Evolutionary conservation across 1,140 invertebrate species (phyloP).

Genomic region (Conopomorpha cramerella): DNA sequence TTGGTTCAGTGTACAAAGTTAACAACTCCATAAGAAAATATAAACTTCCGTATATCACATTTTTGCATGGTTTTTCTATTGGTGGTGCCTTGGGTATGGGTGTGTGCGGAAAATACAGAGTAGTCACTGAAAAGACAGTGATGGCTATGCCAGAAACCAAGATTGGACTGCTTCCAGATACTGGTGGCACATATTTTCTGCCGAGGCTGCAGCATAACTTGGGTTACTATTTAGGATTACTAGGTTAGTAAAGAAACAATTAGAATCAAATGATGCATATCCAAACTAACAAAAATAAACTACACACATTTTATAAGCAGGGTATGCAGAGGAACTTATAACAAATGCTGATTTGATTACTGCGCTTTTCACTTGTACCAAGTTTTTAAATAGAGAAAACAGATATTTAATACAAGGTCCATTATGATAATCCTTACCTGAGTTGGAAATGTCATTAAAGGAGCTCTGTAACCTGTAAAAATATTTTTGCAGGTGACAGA

Average conservation of each 20-base stretch:
- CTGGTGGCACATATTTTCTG: constrained; percentile 85
- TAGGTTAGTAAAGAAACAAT: constrained; percentile 68
- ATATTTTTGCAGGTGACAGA: constrained; percentile 54
- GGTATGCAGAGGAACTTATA: too few species aligned
- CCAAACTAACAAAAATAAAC: too few species aligned
- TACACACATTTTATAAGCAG: too few species aligned
- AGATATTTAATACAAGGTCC: too few species aligned
- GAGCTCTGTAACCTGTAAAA: not conserved
- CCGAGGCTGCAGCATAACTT: constrained; percentile 84
- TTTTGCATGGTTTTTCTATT: constrained; percentile 98
- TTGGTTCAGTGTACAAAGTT: constrained; percentile 87
- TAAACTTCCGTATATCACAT: constrained; percentile 89
- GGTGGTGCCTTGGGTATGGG: constrained; percentile 98
- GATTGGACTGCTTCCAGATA: constrained; percentile 97
- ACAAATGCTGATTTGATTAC: too few species aligned
- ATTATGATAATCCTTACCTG: too few species aligned
- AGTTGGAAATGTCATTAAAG: not conserved
- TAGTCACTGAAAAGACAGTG: constrained; percentile 93
- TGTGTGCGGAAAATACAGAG: constrained; percentile 88
- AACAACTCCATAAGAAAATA: constrained; percentile 91
- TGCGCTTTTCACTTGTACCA: too few species aligned
- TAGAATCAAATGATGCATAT: too few species aligned
- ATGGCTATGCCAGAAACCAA: constrained; percentile 99
- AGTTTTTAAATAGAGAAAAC: too few species aligned
- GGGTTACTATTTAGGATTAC: constrained; percentile 92